Base-by-base conservation (phyloP, 2,888 invertebrate genomes). In the Oscheius sp. region DNA sequence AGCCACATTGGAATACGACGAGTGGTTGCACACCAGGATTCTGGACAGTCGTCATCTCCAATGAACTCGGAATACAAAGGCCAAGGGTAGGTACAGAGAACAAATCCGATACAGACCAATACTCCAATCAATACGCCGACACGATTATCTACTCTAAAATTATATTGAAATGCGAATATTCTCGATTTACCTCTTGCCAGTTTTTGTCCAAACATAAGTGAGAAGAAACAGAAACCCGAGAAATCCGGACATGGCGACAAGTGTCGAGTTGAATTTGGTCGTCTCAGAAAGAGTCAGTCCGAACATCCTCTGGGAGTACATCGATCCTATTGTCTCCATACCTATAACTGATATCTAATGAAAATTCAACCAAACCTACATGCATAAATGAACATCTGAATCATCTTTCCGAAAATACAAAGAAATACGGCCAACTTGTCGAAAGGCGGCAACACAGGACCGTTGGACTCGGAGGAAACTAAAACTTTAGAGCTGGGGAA, bases 381-480 rank as follows among this genome's bases (percentile, higher is more conserved):
- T n/a, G 76, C 76, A 68, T 77, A 77, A 59, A 77, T 66, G 45
- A 77, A 70, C 74, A 71, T 71, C 61, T 77, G 76, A n/a, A 75
- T 68, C 69, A 77, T 71, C 53, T 72, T 63, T 29, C 69, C 72
- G 23, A 43, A 21, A n/a, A 77, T 69, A 49, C 76, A 77, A 18
- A 77, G 23, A 13, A 72, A 64, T 1, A 77, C 61, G 3, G 75
- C 72, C 35, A 75, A 12, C 29, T 70, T 69, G 61, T 77, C 76
- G 21, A 55, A 59, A 1, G 74, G 69, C n/a, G 76, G 74, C 2
- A 72, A 61, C 1, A 43, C 13, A 7, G 68, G 69, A 9, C 35
- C 68, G n/a, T 12, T 58, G 52, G 63, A 35, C 16, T 45, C 45
- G 43, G 63, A 63, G 25, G 63, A 63, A 21, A 45, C 41, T 63